Evolutionary conservation across 2,888 invertebrate genomes (phyloP).

Genomic region (Nemurella pictetii): DNA sequence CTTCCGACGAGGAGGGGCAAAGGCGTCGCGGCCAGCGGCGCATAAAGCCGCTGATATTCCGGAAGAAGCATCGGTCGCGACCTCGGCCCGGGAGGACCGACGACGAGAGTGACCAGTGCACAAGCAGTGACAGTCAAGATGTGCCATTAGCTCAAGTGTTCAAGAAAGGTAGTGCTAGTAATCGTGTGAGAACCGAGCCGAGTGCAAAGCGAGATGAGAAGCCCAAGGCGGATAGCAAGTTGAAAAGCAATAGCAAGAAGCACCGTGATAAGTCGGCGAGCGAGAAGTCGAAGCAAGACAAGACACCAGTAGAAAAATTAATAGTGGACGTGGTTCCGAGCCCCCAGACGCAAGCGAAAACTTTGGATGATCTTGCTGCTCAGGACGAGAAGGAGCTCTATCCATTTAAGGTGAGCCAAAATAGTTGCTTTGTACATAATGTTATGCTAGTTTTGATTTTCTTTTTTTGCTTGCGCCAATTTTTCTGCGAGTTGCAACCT

Average conservation of each 20-base stretch:
- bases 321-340: neutral
- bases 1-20: slow-evolving; percentile 38
- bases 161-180: neutral
- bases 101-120: neutral
- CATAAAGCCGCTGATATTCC: slow-evolving; percentile 31
- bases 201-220: neutral
- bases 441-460: neutral
- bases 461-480: neutral
- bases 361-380: neutral
- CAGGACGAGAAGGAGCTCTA: slow-evolving; percentile 14
- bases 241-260: slow-evolving; percentile 14
- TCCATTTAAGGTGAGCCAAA: slow-evolving; percentile 18
- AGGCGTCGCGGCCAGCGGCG: slow-evolving; percentile 33
- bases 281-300: neutral
- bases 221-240: neutral
- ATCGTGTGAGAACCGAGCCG: neutral
- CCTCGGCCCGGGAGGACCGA: neutral
- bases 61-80: slow-evolving; percentile 32
- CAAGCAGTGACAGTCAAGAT: slow-evolving; percentile 26
- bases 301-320: neutral
- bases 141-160: slow-evolving; percentile 23
- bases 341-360: neutral
- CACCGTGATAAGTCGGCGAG: neutral
- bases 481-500: no score
- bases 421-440: neutral